Percentiles rank a stretch among this genome's conserved stretches.
phyloP scores from a whole-genome alignment of 1,140 invertebrate species.

The Brevipalpus yothersi region DNA sequence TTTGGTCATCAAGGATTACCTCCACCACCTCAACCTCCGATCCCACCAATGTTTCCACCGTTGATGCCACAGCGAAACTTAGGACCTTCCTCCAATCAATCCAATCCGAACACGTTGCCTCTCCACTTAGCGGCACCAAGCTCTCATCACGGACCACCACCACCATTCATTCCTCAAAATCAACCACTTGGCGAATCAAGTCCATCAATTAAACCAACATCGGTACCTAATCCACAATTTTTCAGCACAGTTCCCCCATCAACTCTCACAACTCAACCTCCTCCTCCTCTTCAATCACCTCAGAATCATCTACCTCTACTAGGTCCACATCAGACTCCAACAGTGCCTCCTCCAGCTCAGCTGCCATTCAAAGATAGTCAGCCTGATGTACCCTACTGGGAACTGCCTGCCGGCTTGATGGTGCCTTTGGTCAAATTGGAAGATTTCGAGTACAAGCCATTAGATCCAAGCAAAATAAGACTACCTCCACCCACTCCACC shows the following conservation, averaged over 20 bases:
- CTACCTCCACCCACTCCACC: slow-evolving; percentile 77
- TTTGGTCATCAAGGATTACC: slow-evolving; percentile 4
- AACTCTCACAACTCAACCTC: neutral
- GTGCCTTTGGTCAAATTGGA: slow-evolving; percentile 76
- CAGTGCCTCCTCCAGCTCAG: neutral
- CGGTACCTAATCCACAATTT: neutral
- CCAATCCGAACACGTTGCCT: neutral
- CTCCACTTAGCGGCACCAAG: neutral
- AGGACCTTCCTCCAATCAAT: neutral
- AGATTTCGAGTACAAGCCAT: slow-evolving; percentile 60
- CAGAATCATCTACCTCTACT: neutral
- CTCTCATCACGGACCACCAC: slow-evolving; percentile 18
- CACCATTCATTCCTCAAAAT: slow-evolving; percentile 11
- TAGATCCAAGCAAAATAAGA: slow-evolving; percentile 68
- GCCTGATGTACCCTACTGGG: slow-evolving; percentile 79
- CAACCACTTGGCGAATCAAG: neutral
- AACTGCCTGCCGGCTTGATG: slow-evolving; percentile 83
- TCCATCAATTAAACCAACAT: slow-evolving; percentile 12
- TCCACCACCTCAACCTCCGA: slow-evolving; percentile 5
- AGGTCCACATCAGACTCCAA: neutral
- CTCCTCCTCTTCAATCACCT: neutral
- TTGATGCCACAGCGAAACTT: neutral
- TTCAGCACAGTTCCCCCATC: neutral
- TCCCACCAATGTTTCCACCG: slow-evolving; percentile 1
- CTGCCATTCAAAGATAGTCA: slow-evolving; percentile 28